Evolutionary conservation across 2,888 invertebrate species (phyloP), one percentile per base, ranked within the genome.

Genomic region (Leptopilina drosophilae): DNA sequence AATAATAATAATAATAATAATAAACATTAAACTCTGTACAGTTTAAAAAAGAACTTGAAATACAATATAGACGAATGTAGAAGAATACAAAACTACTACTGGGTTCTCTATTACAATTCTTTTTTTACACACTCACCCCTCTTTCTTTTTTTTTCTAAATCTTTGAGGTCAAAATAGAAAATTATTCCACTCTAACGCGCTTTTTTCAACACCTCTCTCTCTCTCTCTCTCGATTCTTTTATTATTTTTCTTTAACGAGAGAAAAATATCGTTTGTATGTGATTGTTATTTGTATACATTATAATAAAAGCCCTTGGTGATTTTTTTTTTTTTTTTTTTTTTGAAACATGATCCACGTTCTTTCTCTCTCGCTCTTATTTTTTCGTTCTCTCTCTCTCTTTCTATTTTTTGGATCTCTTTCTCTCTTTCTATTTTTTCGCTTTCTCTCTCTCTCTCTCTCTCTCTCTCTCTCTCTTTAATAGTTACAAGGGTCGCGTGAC

Each of bases 401-500:
- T n/a, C n/a, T n/a, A n/a, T n/a, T n/a, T n/a, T n/a, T n/a, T n/a
- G n/a, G n/a, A n/a, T n/a, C 56, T 33, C 0, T 33, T 5, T 73
- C 56, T 73, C 73, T 73, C 33, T 56, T 33, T 33, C 33, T 33
- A 33, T 33, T 33, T 33, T 33, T 33, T 33, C 26, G 26, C 3
- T 26, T 26, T 26, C 26, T 26, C 26, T 26, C 26, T 26, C 26
- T 33, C 33, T 1, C 2, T 33, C 33, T 33, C 33, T 33, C 33
- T 33, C 33, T 33, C 33, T 33, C 33, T 33, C 33, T 33, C 33
- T 33, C 33, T 33, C 33, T 33, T 33, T 33, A 33, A 33, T 33
- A 33, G 33, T 33, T n/a, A 56, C 9, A n/a, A 73, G 73, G 73
- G 73, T 53, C 73, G 73, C n/a, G 73, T 33, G 73, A 73, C 73